Percentiles rank a stretch among this genome's conserved stretches.
phyloP scores from a whole-genome alignment of 2,797 vertebrate species.

The Buphagus erythrorhynchus region DNA sequence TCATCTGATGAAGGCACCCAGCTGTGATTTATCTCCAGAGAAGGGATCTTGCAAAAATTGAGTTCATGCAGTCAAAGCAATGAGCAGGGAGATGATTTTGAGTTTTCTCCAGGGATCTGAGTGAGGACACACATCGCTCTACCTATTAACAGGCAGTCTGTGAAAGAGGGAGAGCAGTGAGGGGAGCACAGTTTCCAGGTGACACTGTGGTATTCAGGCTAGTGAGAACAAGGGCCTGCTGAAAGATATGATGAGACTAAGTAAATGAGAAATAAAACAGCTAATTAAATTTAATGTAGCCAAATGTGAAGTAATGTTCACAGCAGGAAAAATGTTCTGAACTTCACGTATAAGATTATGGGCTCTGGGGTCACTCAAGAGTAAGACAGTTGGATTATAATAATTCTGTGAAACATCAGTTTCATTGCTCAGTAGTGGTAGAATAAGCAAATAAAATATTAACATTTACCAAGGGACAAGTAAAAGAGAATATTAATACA shows the following conservation, averaged over 20 bases:
- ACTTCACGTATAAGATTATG: not conserved
- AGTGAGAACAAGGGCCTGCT: not conserved
- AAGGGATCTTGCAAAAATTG: not conserved
- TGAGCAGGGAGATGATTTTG: not conserved
- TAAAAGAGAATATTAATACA: constrained; percentile 7
- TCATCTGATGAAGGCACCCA: not conserved
- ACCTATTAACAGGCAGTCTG: not conserved
- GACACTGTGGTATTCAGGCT: not conserved
- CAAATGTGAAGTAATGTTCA: constrained; percentile 25
- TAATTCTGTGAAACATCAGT: not conserved
- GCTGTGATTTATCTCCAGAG: not conserved
- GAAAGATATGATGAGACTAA: not conserved
- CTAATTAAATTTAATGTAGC: constrained; percentile 42
- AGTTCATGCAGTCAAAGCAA: not conserved
- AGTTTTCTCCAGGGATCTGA: not conserved
- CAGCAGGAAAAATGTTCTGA: constrained; percentile 12
- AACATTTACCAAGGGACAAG: constrained; percentile 22
- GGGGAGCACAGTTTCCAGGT: not conserved
- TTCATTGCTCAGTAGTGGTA: not conserved
- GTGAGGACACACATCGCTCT: not conserved
- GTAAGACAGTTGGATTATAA: constrained; percentile 3
- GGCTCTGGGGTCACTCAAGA: constrained; percentile 16
- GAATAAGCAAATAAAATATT: constrained; percentile 55
- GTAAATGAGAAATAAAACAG: constrained; percentile 32
- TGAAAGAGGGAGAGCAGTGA: not conserved